Evolutionary conservation across 1,140 invertebrate species (phyloP).

Genomic region (Triops longicaudatus): DNA sequence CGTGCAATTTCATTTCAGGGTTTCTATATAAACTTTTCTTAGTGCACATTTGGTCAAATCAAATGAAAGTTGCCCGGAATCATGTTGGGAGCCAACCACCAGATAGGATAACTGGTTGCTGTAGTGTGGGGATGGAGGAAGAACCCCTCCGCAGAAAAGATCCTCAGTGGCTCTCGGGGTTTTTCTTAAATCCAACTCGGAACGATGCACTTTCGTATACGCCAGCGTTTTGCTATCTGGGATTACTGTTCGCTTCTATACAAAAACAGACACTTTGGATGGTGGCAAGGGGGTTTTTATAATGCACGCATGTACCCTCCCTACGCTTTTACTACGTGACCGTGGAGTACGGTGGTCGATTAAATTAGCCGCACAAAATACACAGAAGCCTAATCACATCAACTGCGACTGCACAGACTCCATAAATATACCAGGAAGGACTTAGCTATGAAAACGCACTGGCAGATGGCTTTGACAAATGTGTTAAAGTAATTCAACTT

Average conservation of each 20-base stretch:
- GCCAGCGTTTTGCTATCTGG: neutral
- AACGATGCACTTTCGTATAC: neutral
- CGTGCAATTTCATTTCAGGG: neutral
- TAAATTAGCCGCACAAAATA: no score
- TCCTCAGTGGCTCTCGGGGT: no score
- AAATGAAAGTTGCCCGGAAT: neutral
- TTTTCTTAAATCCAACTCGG: neutral
- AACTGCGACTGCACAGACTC: no score
- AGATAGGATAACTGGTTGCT: neutral
- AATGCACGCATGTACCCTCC: no score
- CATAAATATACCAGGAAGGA: no score
- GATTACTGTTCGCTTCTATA: neutral
- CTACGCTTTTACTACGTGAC: no score
- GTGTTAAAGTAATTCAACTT: no score
- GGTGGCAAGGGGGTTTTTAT: neutral
- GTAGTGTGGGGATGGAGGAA: neutral
- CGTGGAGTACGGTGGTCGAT: no score
- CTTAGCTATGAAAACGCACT: no score
- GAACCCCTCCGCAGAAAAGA: neutral
- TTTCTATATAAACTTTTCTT: neutral
- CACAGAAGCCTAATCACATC: no score
- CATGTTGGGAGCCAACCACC: neutral
- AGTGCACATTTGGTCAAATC: neutral
- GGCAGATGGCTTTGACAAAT: no score
- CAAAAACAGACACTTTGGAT: neutral